A percentile compares a stretch with the other conserved stretches of the same genome.
Evolutionary conservation across 2,113 vertebrate species (phyloP).

Genomic region (Microcebus jonahi): DNA sequence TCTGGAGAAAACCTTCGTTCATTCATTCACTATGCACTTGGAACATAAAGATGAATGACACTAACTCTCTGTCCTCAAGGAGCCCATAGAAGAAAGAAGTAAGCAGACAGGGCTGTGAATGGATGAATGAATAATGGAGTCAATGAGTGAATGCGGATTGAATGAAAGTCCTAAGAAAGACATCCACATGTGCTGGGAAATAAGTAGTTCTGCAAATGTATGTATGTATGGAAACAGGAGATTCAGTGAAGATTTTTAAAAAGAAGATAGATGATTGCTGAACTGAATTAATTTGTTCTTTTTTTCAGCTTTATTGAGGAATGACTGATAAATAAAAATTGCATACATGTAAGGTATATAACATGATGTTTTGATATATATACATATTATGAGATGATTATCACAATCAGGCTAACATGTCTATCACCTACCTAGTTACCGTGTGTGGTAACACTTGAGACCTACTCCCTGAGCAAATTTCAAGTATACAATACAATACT

Average conservation of each 20-base stretch:
- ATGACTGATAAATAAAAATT: background rate
- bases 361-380: background rate
- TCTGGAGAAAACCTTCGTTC: background rate
- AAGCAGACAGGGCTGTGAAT: background rate
- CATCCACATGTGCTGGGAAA: background rate
- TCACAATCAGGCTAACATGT: background rate
- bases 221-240: background rate
- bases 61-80: background rate
- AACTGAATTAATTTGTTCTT: background rate
- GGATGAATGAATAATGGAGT: background rate
- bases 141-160: background rate
- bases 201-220: background rate
- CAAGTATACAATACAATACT: background rate
- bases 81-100: background rate
- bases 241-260: background rate
- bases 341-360: background rate
- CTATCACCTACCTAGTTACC: background rate
- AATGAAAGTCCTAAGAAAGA: background rate
- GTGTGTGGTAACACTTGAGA: background rate
- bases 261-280: background rate
- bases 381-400: background rate
- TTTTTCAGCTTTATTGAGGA: background rate
- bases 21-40: background rate
- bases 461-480: background rate
- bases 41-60: background rate